These are phyloP conservation scores for Rhinoraja longicauda DNA, from an alignment of 2,797 vertebrate genomes.

Conservation along the genomic window DNA sequence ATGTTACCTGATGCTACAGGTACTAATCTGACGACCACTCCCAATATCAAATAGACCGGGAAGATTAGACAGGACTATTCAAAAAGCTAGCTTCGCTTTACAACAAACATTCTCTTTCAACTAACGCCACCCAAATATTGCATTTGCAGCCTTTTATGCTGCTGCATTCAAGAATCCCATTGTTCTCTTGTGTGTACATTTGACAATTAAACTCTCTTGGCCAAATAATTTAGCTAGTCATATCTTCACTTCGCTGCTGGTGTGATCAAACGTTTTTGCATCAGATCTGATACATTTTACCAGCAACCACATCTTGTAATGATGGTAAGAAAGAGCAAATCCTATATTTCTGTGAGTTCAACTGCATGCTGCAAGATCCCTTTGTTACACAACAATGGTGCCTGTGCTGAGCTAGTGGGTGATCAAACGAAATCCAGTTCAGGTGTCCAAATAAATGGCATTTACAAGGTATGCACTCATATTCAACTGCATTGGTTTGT, in stretches of 20 bases:
- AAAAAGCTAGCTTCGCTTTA: background rate
- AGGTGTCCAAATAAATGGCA: background rate
- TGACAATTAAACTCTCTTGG: too few species aligned
- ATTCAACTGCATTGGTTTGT: background rate
- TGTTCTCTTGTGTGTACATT: too few species aligned
- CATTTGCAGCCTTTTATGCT: too few species aligned
- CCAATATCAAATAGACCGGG: background rate
- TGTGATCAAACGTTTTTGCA: background rate
- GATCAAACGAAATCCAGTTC: background rate
- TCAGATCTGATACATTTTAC: background rate
- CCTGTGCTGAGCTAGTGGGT: background rate
- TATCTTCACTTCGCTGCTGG: background rate
- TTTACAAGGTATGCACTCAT: background rate
- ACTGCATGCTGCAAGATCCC: background rate
- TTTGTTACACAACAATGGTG: background rate
- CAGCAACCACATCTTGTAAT: too few species aligned
- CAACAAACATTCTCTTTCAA: background rate
- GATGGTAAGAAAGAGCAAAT: too few species aligned
- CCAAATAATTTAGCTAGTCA: background rate
- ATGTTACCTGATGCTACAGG: too few species aligned
- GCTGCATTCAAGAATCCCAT: too few species aligned
- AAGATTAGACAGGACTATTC: background rate
- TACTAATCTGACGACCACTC: background rate
- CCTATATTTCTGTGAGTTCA: background rate
- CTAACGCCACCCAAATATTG: background rate